These are phyloP conservation scores for Hormiphora californensis DNA, from an alignment of 37 sponge, comb jelly and placozoan species.

Conservation along the genomic window DNA sequence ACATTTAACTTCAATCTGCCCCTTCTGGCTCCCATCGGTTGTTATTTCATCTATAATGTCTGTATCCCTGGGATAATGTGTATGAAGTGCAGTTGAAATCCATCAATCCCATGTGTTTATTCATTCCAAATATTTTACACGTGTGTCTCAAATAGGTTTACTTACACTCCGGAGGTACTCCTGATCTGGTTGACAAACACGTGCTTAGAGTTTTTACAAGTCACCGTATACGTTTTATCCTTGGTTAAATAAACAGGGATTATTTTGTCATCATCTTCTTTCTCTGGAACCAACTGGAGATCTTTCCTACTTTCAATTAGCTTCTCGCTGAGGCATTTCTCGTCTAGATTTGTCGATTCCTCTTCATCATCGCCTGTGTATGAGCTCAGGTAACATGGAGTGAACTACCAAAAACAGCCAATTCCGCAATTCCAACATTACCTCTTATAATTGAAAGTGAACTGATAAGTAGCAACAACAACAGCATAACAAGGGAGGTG, in stretches of 20 bases:
- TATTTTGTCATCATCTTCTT: not conserved
- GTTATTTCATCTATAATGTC: not conserved
- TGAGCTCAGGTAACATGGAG: too few species aligned
- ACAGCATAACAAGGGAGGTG: too few species aligned
- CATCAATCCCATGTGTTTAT: too few species aligned
- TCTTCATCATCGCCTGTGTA: too few species aligned
- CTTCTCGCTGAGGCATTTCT: not conserved
- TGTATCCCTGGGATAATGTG: not conserved
- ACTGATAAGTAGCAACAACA: too few species aligned
- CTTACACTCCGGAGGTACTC: not conserved
- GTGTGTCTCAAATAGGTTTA: not conserved
- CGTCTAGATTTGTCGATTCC: not conserved
- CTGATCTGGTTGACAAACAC: slow-evolving; percentile 7
- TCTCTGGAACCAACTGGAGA: not conserved
- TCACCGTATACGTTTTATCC: not conserved
- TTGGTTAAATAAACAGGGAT: not conserved
- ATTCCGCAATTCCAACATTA: too few species aligned
- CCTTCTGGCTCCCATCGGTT: not conserved
- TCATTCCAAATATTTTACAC: not conserved
- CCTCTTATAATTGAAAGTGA: too few species aligned
- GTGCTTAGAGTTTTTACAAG: not conserved
- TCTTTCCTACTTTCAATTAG: not conserved
- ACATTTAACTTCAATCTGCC: not conserved
- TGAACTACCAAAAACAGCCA: too few species aligned
- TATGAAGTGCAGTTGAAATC: too few species aligned